These are phyloP conservation scores for Zeuzera pyrina DNA, from an alignment of 2,888 invertebrate species.

Conservation along the genomic window DNA sequence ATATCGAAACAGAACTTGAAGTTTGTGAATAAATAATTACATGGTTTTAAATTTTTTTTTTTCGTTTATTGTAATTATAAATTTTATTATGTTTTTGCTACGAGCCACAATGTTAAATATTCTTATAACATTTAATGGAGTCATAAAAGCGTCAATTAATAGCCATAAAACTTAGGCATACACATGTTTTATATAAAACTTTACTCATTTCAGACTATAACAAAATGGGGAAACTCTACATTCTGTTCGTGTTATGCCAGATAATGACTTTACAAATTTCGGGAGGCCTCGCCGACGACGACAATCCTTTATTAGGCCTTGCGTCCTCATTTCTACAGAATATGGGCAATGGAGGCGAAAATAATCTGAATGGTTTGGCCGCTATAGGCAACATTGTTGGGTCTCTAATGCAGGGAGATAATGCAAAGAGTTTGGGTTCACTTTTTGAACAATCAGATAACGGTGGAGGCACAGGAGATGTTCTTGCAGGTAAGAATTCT, in stretches of 20 bases:
- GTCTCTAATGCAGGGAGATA: conserved; percentile 78
- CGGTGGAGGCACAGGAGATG: conserved; percentile 51
- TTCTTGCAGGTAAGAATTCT: conserved; percentile 51
- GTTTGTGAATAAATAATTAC: no score
- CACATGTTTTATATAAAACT: no score
- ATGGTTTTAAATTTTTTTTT: no score
- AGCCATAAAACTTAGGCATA: no score
- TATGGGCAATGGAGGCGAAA: conserved; percentile 51
- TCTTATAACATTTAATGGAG: no score
- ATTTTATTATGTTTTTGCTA: no score
- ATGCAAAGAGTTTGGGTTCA: conserved; percentile 69
- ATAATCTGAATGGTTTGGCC: conserved; percentile 55
- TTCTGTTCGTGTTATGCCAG: conserved; percentile 32
- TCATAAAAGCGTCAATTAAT: no score
- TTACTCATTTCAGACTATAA: conserved; percentile 16
- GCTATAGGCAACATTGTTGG: conserved; percentile 78
- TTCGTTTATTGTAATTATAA: no score
- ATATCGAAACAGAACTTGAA: no score
- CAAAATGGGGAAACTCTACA: conserved; percentile 36
- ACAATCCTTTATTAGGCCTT: conserved; percentile 78
- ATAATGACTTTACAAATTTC: conserved; percentile 34
- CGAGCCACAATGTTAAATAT: no score
- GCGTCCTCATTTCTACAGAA: conserved; percentile 80
- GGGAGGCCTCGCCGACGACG: conserved; percentile 56
- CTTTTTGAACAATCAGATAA: conserved; percentile 41